Base-by-base conservation (phyloP, 2,113 vertebrate species). In the Ploceus nigricollis region DNA sequence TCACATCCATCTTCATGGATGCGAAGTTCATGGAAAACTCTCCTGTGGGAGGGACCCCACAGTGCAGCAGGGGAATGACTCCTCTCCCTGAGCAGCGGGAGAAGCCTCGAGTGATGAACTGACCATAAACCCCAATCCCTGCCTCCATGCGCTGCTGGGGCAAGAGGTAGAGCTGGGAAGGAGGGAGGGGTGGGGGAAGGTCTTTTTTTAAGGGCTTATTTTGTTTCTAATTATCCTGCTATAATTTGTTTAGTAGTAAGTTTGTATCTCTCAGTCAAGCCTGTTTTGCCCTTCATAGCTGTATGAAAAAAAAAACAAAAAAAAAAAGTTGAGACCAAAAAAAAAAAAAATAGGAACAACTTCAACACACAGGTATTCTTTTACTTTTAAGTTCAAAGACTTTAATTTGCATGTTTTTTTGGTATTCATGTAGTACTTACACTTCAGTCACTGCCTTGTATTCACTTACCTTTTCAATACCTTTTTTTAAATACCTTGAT, bases 91-190 rank as follows among this genome's bases (percentile, higher is more conserved):
- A 35, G 35, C 50, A 65, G 10, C 1, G 1, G 42, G 15, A 65
- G 4, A n/a, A 56, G 18, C 28, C 15, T 64, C 0, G 0, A 39
- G 30, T 28, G 42, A 22, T 22, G 39, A 63, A 18, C 22, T 33
- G 47, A 53, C 22, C 47, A 45, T 6, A 44, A 70, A 20, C 33
- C 13, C 31, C 17, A 54, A 9, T 37, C 39, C 22, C 39, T 72
- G 13, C 22, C 14, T 63, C 17, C 15, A 13, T 20, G 25, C 2
- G 1, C 22, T 3, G 2, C 57, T 45, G 27, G 39, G 39, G 14
- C 57, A 83, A 30, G 57, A 72, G 39, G 21, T 6, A 53, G 17
- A 53, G 16, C 68, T 37, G 39, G 27, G 7, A 63, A 54, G 28
- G 22, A 45, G 48, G 17, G 21, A 45, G 7, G 13, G 7, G 5